Conservation (phyloP, 2,888 invertebrate genomes). For the Bellardia pandia region DNA sequence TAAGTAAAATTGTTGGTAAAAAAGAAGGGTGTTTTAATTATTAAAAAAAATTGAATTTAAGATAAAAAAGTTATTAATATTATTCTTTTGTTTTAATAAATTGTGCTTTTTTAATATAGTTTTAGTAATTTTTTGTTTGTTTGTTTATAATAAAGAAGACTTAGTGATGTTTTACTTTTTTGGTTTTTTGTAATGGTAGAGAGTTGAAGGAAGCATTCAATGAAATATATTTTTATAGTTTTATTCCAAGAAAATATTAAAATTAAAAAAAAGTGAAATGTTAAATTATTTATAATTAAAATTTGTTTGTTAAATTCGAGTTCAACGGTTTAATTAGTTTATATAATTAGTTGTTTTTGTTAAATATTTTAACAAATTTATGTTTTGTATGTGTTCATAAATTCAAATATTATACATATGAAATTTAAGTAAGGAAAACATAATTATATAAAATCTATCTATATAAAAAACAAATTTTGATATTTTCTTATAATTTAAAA, state of each 20-base stretch:
- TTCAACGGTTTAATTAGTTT: conserved; percentile 67
- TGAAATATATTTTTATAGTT: conserved; percentile 49
- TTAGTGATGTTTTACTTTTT: conserved; percentile 66
- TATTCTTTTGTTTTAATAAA: conserved; percentile 47
- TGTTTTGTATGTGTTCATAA: not conserved
- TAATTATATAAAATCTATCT: no score
- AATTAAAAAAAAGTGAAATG: conserved; percentile 40
- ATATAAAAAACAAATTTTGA: no score
- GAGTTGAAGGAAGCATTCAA: conserved; percentile 71
- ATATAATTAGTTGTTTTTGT: conserved; percentile 2
- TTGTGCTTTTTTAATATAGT: conserved; percentile 65
- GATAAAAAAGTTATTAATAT: conserved; percentile 38
- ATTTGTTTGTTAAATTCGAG: conserved; percentile 74
- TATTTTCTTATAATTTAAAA: no score
- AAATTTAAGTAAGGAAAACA: conserved; percentile 28
- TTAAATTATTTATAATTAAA: conserved; percentile 47
- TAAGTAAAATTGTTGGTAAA: conserved; percentile 64
- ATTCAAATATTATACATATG: conserved; percentile 35
- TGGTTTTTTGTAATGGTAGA: conserved; percentile 67
- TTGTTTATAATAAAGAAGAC: conserved; percentile 67
- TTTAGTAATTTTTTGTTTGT: conserved; percentile 42
- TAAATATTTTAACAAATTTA: not conserved
- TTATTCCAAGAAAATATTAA: conserved; percentile 40
- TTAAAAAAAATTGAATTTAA: conserved; percentile 28
- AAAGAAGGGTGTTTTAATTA: conserved; percentile 6